Evolutionary conservation across 2,888 invertebrate species (phyloP), one percentile per base, ranked within the genome.

Genomic region (Branchipolynoe longqiensis): DNA sequence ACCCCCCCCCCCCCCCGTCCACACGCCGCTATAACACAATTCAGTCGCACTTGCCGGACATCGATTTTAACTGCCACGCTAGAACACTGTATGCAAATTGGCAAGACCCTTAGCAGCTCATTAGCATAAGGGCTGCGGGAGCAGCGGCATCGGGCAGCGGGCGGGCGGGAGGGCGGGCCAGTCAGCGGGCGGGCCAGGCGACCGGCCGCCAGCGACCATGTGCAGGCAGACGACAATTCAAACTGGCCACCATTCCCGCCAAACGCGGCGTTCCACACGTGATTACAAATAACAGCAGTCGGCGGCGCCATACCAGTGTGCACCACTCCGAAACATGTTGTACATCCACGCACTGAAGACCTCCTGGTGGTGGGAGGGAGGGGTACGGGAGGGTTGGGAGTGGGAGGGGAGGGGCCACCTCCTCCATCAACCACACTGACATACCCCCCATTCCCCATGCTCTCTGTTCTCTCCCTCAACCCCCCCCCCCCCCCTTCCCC

Each of bases 51-150:
- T 69, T 33, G n/a, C 48, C 31, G 48, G 41, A 41, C 78, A 78
- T 78, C 78, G 78, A 78, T 78, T 78, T 78, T 78, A 78, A 78
- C 78, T 78, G 78, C 78, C 78, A 78, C 31, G 78, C 78, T 78
- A 78, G 78, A 78, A 78, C 78, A 78, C 78, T 78, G 48, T 78
- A 78, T 78, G 78, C 78, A 78, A 78, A 78, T 78, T 78, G 18
- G 22, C 78, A 41, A 78, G 78, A 48, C 78, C 78, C 78, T 78
- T 78, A 54, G 78, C 48, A 48, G 3, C 31, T n/a, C 78, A 78
- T 78, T 78, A 78, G 41, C 78, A 78, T 78, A 78, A 78, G 78
- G 78, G 48, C 78, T 78, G 41, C 2, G 36, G 73, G 14, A 6
- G 25, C 25, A 22, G 73, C 12, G 31, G 36, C 64, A 64, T 2